Evolutionary conservation across 1,140 invertebrate species (phyloP).

Genomic region (Thaumetopoea pityocampa): DNA sequence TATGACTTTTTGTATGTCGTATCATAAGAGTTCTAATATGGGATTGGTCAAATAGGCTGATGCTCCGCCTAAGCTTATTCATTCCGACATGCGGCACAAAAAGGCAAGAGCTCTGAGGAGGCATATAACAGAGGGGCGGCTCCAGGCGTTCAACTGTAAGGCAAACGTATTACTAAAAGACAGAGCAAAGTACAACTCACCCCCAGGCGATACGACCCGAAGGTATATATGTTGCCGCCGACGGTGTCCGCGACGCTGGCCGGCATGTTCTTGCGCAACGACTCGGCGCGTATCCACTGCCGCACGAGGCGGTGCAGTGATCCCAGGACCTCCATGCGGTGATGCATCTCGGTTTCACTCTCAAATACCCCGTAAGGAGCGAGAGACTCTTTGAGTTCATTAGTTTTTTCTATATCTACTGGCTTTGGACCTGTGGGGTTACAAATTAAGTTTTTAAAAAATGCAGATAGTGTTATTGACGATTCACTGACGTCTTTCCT

Average conservation of each 20-base stretch:
- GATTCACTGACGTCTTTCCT: too few species aligned
- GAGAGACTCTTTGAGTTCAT: constrained; percentile 88
- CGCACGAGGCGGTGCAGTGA: constrained; percentile 93
- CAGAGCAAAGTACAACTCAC: constrained; percentile 62
- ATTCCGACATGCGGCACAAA: too few species aligned
- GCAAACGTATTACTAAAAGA: too few species aligned
- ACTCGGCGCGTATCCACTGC: constrained; percentile 94
- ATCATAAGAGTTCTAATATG: too few species aligned
- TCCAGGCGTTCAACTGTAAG: too few species aligned
- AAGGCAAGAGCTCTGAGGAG: too few species aligned
- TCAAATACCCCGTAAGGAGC: constrained; percentile 95
- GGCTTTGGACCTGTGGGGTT: constrained; percentile 82
- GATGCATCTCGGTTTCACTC: constrained; percentile 92
- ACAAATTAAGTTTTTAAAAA: neutral
- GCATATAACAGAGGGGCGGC: too few species aligned
- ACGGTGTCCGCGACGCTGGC: constrained; percentile 88
- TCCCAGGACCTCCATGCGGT: constrained; percentile 88
- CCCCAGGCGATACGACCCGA: constrained; percentile 95
- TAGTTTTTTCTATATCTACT: constrained; percentile 88
- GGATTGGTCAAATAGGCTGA: too few species aligned
- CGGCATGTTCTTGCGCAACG: constrained; percentile 92
- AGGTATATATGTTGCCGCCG: constrained; percentile 99
- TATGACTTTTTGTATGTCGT: too few species aligned
- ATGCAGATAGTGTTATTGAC: neutral
- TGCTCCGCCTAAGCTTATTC: too few species aligned